phyloP scores from a whole-genome alignment of 2,113 vertebrate genomes.

The Isichthys henryi region DNA sequence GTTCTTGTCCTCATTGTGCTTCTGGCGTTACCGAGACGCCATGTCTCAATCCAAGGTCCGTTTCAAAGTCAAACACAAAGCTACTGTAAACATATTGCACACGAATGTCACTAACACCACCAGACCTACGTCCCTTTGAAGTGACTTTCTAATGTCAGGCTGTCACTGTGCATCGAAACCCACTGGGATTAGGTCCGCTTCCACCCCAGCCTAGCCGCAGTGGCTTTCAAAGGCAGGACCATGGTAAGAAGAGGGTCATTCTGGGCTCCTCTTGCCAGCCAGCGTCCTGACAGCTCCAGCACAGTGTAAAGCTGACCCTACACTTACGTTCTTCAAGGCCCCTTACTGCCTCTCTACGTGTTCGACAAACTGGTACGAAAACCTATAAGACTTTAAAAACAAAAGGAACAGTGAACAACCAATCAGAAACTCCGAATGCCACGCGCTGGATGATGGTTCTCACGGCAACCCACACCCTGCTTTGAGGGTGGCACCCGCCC shows the following conservation, averaged over 20 bases:
- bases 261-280: not conserved
- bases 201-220: not conserved
- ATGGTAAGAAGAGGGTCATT: not conserved
- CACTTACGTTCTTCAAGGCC: not conserved
- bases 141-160: constrained; percentile 12
- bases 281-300: not conserved
- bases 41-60: not conserved
- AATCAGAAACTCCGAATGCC: not conserved
- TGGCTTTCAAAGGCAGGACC: not conserved
- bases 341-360: not conserved
- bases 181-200: not conserved
- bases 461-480: constrained; percentile 27
- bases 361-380: not conserved
- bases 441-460: constrained; percentile 33
- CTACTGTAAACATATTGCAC: constrained; percentile 28
- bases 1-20: constrained; percentile 2
- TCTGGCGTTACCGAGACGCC: not conserved
- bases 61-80: constrained; percentile 5
- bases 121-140: constrained; percentile 25
- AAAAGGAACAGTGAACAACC: constrained; percentile 5
- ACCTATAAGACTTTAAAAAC: constrained; percentile 8
- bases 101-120: constrained; percentile 3
- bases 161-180: not conserved
- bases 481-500: not conserved
- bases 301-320: not conserved